phyloP scores from a whole-genome alignment of 2,113 vertebrate species.

The Pipa parva region DNA sequence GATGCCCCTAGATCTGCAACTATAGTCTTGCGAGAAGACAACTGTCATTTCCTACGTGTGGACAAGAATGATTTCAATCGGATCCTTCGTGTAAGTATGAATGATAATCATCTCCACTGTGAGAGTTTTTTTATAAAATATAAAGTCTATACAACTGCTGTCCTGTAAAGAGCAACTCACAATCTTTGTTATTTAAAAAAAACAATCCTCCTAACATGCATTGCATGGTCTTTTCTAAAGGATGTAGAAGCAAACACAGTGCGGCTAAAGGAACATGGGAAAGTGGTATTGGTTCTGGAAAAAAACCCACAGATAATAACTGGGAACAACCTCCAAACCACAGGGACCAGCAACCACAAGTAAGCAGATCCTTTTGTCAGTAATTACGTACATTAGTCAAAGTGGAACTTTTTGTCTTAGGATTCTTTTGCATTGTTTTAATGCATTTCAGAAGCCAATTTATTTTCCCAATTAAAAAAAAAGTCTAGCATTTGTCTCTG shows the following conservation, averaged over 20 bases:
- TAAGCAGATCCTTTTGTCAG: too few species aligned
- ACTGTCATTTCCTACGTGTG: constrained; percentile 90
- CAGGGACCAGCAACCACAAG: constrained; percentile 17
- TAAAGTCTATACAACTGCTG: too few species aligned
- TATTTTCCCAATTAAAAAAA: too few species aligned
- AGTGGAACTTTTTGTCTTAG: too few species aligned
- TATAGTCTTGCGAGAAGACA: constrained; percentile 87
- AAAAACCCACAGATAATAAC: constrained; percentile 62
- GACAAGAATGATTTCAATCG: constrained; percentile 94
- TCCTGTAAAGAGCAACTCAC: too few species aligned
- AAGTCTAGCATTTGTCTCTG: too few species aligned
- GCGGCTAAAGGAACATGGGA: constrained; percentile 87
- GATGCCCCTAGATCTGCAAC: constrained; percentile 87
- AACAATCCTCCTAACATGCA: neutral
- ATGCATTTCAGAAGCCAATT: too few species aligned
- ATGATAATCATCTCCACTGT: too few species aligned
- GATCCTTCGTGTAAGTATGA: constrained; percentile 83
- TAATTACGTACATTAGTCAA: too few species aligned
- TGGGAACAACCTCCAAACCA: constrained; percentile 46
- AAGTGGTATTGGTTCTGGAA: constrained; percentile 86
- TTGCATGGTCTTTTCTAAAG: constrained; percentile 52
- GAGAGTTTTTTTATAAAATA: too few species aligned
- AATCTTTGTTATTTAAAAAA: too few species aligned
- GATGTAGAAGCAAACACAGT: constrained; percentile 94
- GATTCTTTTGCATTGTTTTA: too few species aligned